Percentiles rank a stretch among this genome's conserved stretches.
Conservation (phyloP, 2,797 vertebrate species). For the Propithecus perrieri region DNA sequence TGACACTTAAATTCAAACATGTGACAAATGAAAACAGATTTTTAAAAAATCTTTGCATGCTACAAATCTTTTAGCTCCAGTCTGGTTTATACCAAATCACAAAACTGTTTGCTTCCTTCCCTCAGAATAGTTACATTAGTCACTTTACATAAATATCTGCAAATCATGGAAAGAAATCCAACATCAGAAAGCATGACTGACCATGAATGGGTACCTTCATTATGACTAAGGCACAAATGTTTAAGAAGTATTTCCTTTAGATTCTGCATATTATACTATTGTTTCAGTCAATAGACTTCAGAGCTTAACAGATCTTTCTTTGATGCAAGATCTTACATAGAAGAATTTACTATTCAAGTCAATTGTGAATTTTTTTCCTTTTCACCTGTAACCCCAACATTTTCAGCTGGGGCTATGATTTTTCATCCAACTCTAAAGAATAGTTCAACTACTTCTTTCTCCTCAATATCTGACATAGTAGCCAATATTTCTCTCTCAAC, state of each 20-base stretch:
- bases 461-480: background rate
- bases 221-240: background rate
- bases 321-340: background rate
- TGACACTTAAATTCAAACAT: conserved; percentile 26
- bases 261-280: background rate
- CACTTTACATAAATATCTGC: conserved; percentile 25
- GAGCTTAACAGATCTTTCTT: background rate
- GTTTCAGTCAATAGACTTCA: background rate
- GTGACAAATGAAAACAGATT: background rate
- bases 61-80: background rate
- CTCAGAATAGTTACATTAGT: background rate
- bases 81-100: background rate
- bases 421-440: background rate
- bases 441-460: background rate
- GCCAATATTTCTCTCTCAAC: background rate
- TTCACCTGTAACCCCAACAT: background rate
- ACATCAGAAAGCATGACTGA: conserved; percentile 19
- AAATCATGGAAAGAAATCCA: conserved; percentile 27
- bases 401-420: background rate
- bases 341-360: background rate
- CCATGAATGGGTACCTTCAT: background rate
- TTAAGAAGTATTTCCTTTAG: conserved; percentile 1
- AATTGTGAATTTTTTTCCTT: background rate
- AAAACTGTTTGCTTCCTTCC: conserved; percentile 17
- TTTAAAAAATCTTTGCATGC: background rate